Evolutionary conservation across 2,888 invertebrate genomes (phyloP).

Genomic region (Geotrupes spiniger): DNA sequence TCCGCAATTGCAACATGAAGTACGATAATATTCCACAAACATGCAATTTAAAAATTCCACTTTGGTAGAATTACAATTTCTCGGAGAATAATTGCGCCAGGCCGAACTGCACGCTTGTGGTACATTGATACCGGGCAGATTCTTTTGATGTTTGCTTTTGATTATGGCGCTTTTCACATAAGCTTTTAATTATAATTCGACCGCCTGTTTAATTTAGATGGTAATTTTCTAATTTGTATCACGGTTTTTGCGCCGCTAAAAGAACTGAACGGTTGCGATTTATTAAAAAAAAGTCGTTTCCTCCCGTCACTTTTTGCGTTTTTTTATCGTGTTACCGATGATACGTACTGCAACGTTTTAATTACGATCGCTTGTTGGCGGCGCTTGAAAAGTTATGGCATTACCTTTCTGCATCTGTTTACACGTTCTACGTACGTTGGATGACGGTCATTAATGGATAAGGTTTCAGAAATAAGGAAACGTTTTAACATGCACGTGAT

Average conservation of each 20-base stretch:
- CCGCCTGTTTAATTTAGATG: constrained; percentile 24
- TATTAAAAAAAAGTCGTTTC: too few species aligned
- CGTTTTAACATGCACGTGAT: too few species aligned
- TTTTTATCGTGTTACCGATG: too few species aligned
- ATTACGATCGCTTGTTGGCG: too few species aligned
- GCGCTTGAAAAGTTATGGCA: too few species aligned
- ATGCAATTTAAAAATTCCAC: constrained; percentile 29
- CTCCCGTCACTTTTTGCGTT: too few species aligned
- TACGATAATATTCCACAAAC: constrained; percentile 25
- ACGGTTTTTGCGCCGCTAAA: constrained; percentile 5
- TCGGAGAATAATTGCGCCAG: constrained; percentile 29
- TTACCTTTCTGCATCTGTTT: too few species aligned
- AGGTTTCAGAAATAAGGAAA: too few species aligned
- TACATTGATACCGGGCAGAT: constrained; percentile 20
- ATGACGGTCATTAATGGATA: too few species aligned
- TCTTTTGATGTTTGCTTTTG: constrained; percentile 28
- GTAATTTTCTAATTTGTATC: constrained; percentile 25
- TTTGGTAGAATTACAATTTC: constrained; percentile 27
- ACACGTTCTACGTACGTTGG: too few species aligned
- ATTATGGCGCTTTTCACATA: constrained; percentile 20
- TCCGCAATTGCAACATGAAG: constrained; percentile 22
- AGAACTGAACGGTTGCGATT: too few species aligned
- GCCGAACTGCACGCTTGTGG: constrained; percentile 9
- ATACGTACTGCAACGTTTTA: too few species aligned
- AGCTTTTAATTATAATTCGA: constrained; percentile 26